Evolutionary conservation across 2,888 invertebrate genomes (phyloP), one percentile per base, ranked within the genome.

Genomic region (Lumbricus terrestris): DNA sequence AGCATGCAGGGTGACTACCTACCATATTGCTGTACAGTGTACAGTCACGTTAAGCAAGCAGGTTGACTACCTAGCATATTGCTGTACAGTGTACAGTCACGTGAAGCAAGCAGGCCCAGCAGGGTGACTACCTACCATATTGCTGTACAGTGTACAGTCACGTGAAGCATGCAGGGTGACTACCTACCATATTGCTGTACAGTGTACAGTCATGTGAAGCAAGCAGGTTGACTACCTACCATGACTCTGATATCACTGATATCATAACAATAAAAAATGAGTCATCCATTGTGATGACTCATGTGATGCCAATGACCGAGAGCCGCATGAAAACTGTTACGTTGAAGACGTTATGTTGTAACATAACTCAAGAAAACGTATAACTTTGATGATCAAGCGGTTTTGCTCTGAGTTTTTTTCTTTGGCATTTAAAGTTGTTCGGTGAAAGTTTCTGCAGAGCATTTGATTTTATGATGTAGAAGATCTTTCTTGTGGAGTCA

Each of bases 401-500:
- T n/a, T 29, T 69, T 69, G 29, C 29, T n/a, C 8, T 29, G n/a
- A n/a, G n/a, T n/a, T n/a, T 29, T 69, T 69, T 69, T 69, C 69
- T 69, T 69, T 69, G 69, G 69, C n/a, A 69, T 69, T 69, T 69
- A n/a, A 69, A 69, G 69, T 69, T 69, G 69, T 69, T 69, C 29
- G 16, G n/a, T 69, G 5, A 29, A 13, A n/a, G 69, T 69, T 54
- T 69, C 69, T n/a, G n/a, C 69, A 69, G 11, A 29, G 69, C n/a
- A n/a, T n/a, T n/a, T 69, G 29, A n/a, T 69, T 69, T 69, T n/a
- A n/a, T 13, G 69, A 8, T 69, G 69, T 69, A 69, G n/a, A 69
- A 69, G 69, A 69, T 69, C n/a, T 69, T n/a, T 69, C n/a, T 69
- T 69, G 69, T 69, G 69, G 69, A 69, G n/a, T n/a, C n/a, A n/a